A percentile compares a stretch with the other conserved stretches of the same genome.
Evolutionary conservation across 2,113 vertebrate genomes (phyloP).

Genomic region (Neodontobutis hainanensis): DNA sequence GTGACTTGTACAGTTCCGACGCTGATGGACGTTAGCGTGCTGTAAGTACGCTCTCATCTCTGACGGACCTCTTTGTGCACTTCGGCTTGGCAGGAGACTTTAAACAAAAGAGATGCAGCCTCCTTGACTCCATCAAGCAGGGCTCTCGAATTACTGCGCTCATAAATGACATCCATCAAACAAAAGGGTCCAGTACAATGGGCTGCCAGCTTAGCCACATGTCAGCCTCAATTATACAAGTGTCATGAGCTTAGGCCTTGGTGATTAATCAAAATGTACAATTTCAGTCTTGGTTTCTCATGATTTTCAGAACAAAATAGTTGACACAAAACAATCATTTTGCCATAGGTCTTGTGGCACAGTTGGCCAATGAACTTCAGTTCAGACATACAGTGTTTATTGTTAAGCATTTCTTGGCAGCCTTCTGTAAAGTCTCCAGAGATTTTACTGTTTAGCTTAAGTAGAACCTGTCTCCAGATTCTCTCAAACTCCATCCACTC

Average conservation of each 20-base stretch:
- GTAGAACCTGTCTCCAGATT: too few species aligned
- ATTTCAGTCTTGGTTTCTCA: too few species aligned
- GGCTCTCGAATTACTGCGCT: slow-evolving; percentile 23
- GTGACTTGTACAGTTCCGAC: background rate
- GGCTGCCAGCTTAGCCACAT: slow-evolving; percentile 30
- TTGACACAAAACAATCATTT: too few species aligned
- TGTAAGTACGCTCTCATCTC: slow-evolving; percentile 6
- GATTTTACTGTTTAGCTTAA: too few species aligned
- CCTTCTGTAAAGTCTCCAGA: too few species aligned
- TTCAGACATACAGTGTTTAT: too few species aligned
- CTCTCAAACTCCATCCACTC: too few species aligned
- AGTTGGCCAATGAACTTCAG: too few species aligned
- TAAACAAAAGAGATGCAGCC: slow-evolving; percentile 17
- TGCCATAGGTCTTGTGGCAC: too few species aligned
- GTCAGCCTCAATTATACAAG: slow-evolving; percentile 63
- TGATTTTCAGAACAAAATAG: too few species aligned
- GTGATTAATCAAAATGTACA: background rate
- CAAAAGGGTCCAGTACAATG: background rate
- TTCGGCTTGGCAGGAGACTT: slow-evolving; percentile 25
- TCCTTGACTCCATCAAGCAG: slow-evolving; percentile 8
- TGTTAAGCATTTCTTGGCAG: too few species aligned
- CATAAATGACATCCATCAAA: slow-evolving; percentile 57
- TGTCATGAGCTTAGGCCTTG: slow-evolving; percentile 18
- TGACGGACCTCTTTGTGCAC: background rate
- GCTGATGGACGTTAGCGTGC: slow-evolving; percentile 14